Conservation (phyloP, 2,888 invertebrate species). For the Agonopterix subpropinquella region DNA sequence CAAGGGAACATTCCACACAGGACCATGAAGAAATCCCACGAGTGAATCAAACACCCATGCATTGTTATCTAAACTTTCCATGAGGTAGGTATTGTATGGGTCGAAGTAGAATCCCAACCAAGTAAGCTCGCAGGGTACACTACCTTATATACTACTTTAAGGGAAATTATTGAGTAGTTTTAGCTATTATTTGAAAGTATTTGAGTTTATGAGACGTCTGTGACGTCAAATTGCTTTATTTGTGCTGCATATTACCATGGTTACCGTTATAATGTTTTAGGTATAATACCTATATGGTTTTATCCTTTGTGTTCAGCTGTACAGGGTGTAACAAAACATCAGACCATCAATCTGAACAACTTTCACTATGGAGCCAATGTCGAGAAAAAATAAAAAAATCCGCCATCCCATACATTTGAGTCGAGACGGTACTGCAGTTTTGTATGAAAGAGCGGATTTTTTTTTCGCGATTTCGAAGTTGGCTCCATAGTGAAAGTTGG, state of each 20-base stretch:
- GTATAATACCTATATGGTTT: too few species aligned
- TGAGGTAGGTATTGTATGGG: slow-evolving; percentile 10
- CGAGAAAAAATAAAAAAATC: too few species aligned
- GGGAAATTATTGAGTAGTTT: not conserved
- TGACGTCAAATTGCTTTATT: slow-evolving; percentile 21
- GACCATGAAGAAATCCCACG: slow-evolving; percentile 92
- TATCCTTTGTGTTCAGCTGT: too few species aligned
- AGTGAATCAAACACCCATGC: slow-evolving; percentile 95
- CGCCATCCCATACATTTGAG: too few species aligned
- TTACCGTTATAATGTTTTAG: slow-evolving; percentile 2
- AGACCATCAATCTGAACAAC: too few species aligned
- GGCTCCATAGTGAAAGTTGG: too few species aligned
- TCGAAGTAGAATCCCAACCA: slow-evolving; percentile 2
- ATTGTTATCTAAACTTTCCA: slow-evolving; percentile 76
- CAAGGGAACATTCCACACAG: slow-evolving; percentile 93
- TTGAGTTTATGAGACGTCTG: not conserved
- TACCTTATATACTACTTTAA: too few species aligned
- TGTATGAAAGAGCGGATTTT: too few species aligned
- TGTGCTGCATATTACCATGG: slow-evolving; percentile 12
- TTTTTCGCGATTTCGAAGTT: too few species aligned
- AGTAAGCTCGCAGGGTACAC: not conserved
- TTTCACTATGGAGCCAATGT: too few species aligned
- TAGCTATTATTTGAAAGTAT: not conserved
- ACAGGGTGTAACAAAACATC: too few species aligned
- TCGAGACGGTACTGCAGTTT: too few species aligned